Conservation (phyloP, 2,113 vertebrate genomes). For the Apteryx mantelli region DNA sequence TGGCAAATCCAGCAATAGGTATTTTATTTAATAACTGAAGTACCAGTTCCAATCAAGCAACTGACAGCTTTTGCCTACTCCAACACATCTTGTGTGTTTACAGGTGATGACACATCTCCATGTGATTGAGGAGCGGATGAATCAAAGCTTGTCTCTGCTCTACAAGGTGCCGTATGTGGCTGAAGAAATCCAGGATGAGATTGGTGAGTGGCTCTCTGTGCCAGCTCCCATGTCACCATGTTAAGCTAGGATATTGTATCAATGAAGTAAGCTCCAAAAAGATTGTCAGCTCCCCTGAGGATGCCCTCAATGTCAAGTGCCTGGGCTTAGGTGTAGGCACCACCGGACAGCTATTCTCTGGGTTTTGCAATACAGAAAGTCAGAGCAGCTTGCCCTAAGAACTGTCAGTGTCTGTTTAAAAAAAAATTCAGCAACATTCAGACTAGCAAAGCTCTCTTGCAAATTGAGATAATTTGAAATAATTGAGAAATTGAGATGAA, state of each 20-base stretch:
- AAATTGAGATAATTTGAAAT: background rate
- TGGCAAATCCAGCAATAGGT: background rate
- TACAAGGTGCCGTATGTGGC: conserved; percentile 97
- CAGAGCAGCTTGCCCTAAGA: background rate
- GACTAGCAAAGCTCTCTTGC: background rate
- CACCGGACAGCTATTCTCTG: background rate
- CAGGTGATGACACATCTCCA: conserved; percentile 99
- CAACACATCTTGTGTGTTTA: background rate
- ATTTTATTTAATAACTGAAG: background rate
- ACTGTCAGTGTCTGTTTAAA: accelerated
- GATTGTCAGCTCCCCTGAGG: background rate
- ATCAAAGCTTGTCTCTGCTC: conserved; percentile 96
- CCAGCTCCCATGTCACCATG: background rate
- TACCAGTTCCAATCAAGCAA: background rate
- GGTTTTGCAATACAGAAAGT: background rate
- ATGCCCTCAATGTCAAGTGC: accelerated
- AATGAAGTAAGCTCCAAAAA: background rate
- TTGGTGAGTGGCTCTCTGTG: conserved; percentile 82
- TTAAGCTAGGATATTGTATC: background rate
- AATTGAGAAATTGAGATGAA: background rate
- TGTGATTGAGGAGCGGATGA: conserved; percentile 97
- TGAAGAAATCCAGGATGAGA: conserved; percentile 94
- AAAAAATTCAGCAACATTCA: background rate
- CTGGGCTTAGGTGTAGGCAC: background rate
- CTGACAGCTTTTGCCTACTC: background rate